phyloP scores from a whole-genome alignment of 2,797 vertebrate genomes.

The Neoniphon sammara region DNA sequence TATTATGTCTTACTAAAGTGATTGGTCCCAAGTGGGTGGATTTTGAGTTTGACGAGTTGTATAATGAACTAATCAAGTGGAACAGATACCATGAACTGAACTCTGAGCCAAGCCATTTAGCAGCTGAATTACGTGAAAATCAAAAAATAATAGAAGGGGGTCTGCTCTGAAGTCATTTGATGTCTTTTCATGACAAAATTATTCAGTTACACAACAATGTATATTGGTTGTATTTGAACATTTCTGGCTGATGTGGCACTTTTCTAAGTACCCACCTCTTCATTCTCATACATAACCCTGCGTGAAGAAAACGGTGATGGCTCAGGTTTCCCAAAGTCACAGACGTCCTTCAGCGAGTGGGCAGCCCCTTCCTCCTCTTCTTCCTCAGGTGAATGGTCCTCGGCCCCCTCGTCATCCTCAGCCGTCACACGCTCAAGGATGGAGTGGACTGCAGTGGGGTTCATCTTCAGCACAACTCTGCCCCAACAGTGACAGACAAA shows the following conservation, averaged over 20 bases:
- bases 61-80: no score
- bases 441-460: slow-evolving; percentile 93
- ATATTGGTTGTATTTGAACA: not conserved
- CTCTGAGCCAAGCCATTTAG: not conserved
- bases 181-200: not conserved
- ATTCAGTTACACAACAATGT: not conserved
- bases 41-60: not conserved
- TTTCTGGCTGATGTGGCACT: not conserved
- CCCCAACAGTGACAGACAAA: slow-evolving; percentile 11
- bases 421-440: slow-evolving; percentile 93
- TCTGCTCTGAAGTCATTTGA: not conserved
- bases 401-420: slow-evolving; percentile 90
- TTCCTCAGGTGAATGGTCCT: slow-evolving; percentile 90
- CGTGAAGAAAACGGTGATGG: slow-evolving; percentile 98
- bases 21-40: not conserved
- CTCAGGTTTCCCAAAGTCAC: slow-evolving; percentile 94
- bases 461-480: slow-evolving; percentile 95
- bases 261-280: slow-evolving; percentile 85
- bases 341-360: slow-evolving; percentile 98
- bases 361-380: slow-evolving; percentile 95
- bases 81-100: not conserved
- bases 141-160: not conserved
- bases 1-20: not conserved
- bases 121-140: not conserved
- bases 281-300: slow-evolving; percentile 99